Conservation (phyloP, 1,140 invertebrate genomes). For the Procambarus virginalis region DNA sequence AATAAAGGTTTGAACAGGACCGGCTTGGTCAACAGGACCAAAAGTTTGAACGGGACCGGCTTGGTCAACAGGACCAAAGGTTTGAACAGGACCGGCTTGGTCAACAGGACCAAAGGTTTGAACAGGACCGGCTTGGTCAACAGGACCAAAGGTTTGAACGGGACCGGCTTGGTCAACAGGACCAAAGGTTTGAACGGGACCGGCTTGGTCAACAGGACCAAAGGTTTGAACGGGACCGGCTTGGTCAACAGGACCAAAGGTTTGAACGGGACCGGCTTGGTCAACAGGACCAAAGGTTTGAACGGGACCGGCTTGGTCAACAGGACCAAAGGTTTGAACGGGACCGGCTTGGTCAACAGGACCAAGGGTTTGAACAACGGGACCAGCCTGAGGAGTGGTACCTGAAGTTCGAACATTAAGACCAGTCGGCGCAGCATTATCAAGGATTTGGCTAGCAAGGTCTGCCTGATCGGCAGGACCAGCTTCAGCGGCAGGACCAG, state of each 20-base stretch:
- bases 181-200: not conserved
- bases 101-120: not conserved
- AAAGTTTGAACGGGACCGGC: not conserved
- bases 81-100: not conserved
- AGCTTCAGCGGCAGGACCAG: no score
- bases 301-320: not conserved
- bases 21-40: no score
- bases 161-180: not conserved
- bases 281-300: not conserved
- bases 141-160: not conserved
- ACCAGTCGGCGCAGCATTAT: not conserved
- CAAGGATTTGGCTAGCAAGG: not conserved
- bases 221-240: not conserved
- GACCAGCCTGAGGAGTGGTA: not conserved
- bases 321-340: not conserved
- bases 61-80: not conserved
- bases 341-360: not conserved
- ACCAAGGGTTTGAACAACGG: not conserved
- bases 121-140: not conserved
- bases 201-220: not conserved
- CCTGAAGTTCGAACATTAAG: not conserved
- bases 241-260: not conserved
- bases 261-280: not conserved
- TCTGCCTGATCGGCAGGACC: not conserved
- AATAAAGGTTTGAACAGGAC: not conserved